Conservation (phyloP, 2,888 invertebrate genomes). For the Drepanosiphum platanoidis region DNA sequence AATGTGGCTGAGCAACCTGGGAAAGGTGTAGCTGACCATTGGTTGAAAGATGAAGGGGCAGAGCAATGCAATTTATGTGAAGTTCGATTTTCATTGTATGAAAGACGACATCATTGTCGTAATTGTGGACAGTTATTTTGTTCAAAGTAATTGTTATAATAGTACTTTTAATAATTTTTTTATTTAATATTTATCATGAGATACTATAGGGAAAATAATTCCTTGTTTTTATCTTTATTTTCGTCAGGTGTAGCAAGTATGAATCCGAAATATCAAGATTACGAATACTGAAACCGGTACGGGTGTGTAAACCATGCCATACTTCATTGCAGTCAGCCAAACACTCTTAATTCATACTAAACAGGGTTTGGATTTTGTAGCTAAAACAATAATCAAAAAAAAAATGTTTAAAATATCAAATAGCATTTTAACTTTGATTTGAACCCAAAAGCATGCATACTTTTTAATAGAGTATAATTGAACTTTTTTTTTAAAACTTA, state of each 20-base stretch:
- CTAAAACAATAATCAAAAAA: not conserved
- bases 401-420: not conserved
- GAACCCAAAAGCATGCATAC: not conserved
- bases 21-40: slow-evolving; percentile 89
- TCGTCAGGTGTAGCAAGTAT: slow-evolving; percentile 83
- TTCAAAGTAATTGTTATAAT: slow-evolving; percentile 72
- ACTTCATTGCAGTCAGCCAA: slow-evolving; percentile 69
- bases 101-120: slow-evolving; percentile 95
- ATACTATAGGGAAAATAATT: not conserved
- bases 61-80: slow-evolving; percentile 90
- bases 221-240: not conserved
- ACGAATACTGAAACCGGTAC: slow-evolving; percentile 91
- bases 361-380: not conserved
- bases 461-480: not conserved
- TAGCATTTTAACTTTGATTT: not conserved
- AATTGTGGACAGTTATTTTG: slow-evolving; percentile 98
- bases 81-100: slow-evolving; percentile 90
- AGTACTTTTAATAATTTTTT: not conserved
- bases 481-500: not conserved
- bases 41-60: slow-evolving; percentile 94
- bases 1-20: slow-evolving; percentile 89
- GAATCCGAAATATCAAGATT: slow-evolving; percentile 95
- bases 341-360: slow-evolving; percentile 59
- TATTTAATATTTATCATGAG: not conserved
- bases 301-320: slow-evolving; percentile 94